Evolutionary conservation across 1,140 invertebrate genomes (phyloP).

Genomic region (Lasioglossum albipes): DNA sequence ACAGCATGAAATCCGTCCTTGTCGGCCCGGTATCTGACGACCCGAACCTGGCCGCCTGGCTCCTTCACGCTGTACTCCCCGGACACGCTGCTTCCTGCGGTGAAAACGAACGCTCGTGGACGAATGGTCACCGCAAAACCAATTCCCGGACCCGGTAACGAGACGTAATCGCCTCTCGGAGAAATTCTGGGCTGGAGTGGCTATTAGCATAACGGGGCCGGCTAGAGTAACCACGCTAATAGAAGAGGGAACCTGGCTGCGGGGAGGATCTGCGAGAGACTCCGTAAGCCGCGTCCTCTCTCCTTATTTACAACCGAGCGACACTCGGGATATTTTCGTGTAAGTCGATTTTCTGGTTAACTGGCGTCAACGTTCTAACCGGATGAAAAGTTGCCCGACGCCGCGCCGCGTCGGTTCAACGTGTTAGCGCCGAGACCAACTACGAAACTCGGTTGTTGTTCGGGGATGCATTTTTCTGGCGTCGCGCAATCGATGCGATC

Average conservation of each 20-base stretch:
- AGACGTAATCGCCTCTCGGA: constrained; percentile 1
- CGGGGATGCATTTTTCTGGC: too few relatives aligned
- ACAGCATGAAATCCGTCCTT: constrained; percentile 81
- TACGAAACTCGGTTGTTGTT: too few relatives aligned
- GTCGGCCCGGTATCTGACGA: constrained; percentile 75
- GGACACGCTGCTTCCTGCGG: constrained; percentile 72
- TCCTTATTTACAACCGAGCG: not conserved
- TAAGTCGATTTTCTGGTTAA: not conserved
- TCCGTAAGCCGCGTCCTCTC: not conserved
- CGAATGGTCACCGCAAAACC: not conserved
- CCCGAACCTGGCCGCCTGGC: constrained; percentile 73
- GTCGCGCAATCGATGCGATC: too few relatives aligned
- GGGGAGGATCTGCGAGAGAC: not conserved
- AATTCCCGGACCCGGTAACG: not conserved
- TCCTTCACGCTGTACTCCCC: constrained; percentile 88
- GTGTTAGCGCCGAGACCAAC: too few relatives aligned
- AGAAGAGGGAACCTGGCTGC: not conserved
- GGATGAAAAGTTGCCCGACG: not conserved
- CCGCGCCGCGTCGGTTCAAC: too few relatives aligned
- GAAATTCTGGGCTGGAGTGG: constrained; percentile 4
- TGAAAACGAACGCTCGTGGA: constrained; percentile 32
- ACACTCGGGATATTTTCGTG: not conserved
- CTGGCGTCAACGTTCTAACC: not conserved
- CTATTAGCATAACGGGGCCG: constrained; percentile 5
- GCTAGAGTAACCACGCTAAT: not conserved